Base-by-base conservation (phyloP, 1,140 invertebrate genomes). In the Listronotus oregonensis region DNA sequence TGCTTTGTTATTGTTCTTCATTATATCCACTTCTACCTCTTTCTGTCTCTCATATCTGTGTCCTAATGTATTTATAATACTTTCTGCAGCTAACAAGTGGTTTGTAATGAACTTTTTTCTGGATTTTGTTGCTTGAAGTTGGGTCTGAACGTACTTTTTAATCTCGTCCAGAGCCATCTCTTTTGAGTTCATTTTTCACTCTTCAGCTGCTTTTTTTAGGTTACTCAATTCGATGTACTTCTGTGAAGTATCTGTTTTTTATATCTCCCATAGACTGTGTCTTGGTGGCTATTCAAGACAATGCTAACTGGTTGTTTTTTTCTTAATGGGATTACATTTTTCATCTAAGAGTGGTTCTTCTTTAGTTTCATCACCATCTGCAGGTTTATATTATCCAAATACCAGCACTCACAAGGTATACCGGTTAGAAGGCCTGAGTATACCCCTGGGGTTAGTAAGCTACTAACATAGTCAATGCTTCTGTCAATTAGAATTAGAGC, bases 401-500 rank as follows among this genome's bases (percentile, higher is more conserved):
- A 3, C 91, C 92, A 72, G 87, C 87, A 40, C 87, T 89, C 14
- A 97, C 90, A 6, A 88, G 86, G 71, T 96, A 92, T 21, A 93
- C 87, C 96, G 80, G 94, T 88, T 14, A 99, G 77, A n/a, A 98
- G 80, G 9, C 94, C 94, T 68, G 94, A 87, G 78, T 99, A 99
- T 0, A 94, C 96, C n/a, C 95, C 86, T 44, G 95, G 94, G 1
- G 94, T 95, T 42, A 98, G 81, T 11, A 98, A 77, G 43, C 90
- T 85, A 8, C 94, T 91, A 0, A 89, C 85, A 79, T 92, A 91
- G 82, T 99, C 97, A 68, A 93, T 85, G 79, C 89, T 89, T 64
- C 93, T 81, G 73, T 95, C 93, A 68, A 95, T 85, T 21, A 92
- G 76, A 46, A 91, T 81, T 67, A 91, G 77, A 34, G 85, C 86